Evolutionary conservation across 2,113 vertebrate species (phyloP).

Genomic region (Ornithorhynchus anatinus): DNA sequence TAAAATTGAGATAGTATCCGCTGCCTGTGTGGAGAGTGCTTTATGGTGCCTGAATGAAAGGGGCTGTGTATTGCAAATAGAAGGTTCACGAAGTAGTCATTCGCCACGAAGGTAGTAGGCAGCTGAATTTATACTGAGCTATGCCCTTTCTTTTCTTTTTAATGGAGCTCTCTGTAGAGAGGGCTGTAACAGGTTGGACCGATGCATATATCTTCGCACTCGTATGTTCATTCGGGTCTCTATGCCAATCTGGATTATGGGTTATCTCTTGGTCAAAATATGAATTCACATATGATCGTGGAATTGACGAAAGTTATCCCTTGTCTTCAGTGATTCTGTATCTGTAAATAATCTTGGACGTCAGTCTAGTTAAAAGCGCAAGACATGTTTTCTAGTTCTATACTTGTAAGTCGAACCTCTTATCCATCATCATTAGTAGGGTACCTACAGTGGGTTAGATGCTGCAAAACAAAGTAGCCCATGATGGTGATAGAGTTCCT

Average conservation of each 20-base stretch:
- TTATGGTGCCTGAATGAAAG: background rate
- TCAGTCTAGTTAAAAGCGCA: background rate
- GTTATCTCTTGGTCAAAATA: too few species aligned
- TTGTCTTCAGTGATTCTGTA: too few species aligned
- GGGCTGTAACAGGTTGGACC: background rate
- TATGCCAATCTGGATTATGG: too few species aligned
- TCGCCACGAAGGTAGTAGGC: background rate
- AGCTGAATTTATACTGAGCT: background rate
- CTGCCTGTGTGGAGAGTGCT: background rate
- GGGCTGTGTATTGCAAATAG: background rate
- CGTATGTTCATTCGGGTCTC: background rate
- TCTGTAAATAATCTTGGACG: background rate
- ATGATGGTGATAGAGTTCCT: background rate
- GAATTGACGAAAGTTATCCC: too few species aligned
- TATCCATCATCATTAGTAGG: too few species aligned
- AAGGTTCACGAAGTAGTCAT: background rate
- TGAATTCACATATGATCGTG: too few species aligned
- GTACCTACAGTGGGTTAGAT: background rate
- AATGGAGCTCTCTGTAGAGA: slow-evolving; percentile 1
- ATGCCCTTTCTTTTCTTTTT: too few species aligned
- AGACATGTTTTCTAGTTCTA: background rate
- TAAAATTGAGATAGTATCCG: background rate
- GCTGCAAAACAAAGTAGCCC: background rate
- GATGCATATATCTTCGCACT: background rate
- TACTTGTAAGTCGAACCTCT: background rate